Percentiles rank a stretch among this genome's conserved stretches.
These are phyloP conservation scores for Pegoplata infirma DNA, from an alignment of 2,888 invertebrate species.

Conservation along the genomic window DNA sequence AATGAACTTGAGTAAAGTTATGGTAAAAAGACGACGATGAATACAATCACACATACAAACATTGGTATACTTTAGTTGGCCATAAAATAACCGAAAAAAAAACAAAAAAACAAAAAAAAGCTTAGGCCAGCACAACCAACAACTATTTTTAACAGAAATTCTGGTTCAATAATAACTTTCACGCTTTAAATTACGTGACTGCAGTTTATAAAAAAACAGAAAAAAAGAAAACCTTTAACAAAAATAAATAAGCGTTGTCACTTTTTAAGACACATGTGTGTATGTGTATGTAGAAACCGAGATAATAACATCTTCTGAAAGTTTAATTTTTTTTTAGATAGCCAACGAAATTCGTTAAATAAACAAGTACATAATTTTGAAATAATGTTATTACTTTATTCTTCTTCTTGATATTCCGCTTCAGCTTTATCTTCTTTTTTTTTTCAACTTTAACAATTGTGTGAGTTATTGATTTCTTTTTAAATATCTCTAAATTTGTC, in stretches of 20 bases:
- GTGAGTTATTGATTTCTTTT: conserved; percentile 7
- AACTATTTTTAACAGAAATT: conserved; percentile 52
- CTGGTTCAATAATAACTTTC: conserved; percentile 67
- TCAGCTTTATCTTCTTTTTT: neutral
- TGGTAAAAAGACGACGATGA: conserved; percentile 54
- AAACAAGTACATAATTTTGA: conserved; percentile 33
- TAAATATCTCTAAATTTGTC: neutral
- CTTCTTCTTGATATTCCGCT: neutral
- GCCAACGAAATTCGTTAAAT: neutral
- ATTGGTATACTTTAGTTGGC: conserved; percentile 44
- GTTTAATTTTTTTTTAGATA: conserved; percentile 20
- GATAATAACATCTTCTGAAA: conserved; percentile 42
- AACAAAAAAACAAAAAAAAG: too few relatives aligned
- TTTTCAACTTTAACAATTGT: neutral
- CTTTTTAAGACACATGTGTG: conserved; percentile 33
- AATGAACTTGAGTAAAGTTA: conserved; percentile 70
- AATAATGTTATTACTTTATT: conserved; percentile 3
- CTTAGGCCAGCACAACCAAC: conserved; percentile 59
- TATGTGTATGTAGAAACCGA: conserved; percentile 39
- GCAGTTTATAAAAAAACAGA: too few relatives aligned
- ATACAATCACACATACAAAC: conserved; percentile 32
- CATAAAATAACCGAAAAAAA: conserved; percentile 43
- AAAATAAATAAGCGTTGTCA: conserved; percentile 39
- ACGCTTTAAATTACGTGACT: conserved; percentile 66
- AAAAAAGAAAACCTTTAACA: conserved; percentile 41